A percentile compares a stretch with the other conserved stretches of the same genome.
Conservation (phyloP, 1,140 invertebrate genomes). For the Sycobia sp. region DNA sequence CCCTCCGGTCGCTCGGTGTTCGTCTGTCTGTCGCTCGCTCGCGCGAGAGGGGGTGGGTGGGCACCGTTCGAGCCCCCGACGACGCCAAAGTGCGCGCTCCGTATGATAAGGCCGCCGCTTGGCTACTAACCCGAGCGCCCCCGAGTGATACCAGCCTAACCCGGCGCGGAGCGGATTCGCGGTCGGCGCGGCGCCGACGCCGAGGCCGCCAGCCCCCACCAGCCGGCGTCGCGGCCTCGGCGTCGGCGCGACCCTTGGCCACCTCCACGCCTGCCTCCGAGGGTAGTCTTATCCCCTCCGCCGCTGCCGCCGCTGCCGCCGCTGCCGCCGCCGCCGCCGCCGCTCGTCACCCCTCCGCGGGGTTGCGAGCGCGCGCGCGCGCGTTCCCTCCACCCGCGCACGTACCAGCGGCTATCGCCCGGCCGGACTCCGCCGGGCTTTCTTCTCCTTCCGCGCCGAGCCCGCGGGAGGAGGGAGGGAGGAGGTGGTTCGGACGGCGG, state of each 20-base stretch:
- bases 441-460: neutral
- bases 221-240: neutral
- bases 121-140: conserved; percentile 59
- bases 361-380: neutral
- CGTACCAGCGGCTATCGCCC: neutral
- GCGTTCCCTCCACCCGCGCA: neutral
- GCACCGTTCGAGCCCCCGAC: conserved; percentile 46
- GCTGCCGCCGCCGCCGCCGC: conserved; percentile 37
- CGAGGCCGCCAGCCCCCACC: conserved; percentile 13
- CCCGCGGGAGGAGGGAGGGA: too few species aligned
- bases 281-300: conserved; percentile 61
- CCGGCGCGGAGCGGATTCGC: conserved; percentile 40
- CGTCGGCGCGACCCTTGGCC: conserved; percentile 47
- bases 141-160: conserved; percentile 57
- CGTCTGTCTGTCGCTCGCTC: neutral
- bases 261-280: conserved; percentile 56
- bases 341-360: conserved; percentile 11
- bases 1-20: too few species aligned
- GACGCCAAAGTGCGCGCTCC: conserved; percentile 46
- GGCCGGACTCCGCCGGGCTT: neutral
- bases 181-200: conserved; percentile 14
- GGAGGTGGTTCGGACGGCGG: too few species aligned
- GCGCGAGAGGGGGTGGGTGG: conserved; percentile 47
- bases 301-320: conserved; percentile 1
- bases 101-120: conserved; percentile 63